Percentiles rank a stretch among this genome's conserved stretches.
phyloP scores from a whole-genome alignment of 2,888 invertebrate species.

The Empis livida region DNA sequence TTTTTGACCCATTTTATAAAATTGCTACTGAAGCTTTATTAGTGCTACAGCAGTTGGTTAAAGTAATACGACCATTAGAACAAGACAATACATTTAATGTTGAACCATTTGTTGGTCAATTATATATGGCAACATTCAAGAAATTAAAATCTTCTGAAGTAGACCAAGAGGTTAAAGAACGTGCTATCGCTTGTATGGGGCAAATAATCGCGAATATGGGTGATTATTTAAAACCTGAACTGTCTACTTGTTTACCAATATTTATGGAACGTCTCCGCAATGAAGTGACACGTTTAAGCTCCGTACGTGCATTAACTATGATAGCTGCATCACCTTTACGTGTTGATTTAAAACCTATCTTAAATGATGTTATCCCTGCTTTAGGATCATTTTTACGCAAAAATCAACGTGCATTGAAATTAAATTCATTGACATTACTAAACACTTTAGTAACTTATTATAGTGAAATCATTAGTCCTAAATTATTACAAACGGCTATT shows the following conservation, averaged over 20 bases:
- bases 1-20: constrained; percentile 95
- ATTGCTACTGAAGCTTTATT: constrained; percentile 92
- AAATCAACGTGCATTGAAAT: constrained; percentile 88
- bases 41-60: constrained; percentile 86
- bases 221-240: constrained; percentile 65
- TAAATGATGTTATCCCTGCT: constrained; percentile 81
- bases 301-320: constrained; percentile 90
- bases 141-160: constrained; percentile 89
- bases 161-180: constrained; percentile 98
- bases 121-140: constrained; percentile 74
- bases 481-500: constrained; percentile 58
- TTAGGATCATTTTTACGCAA: constrained; percentile 89
- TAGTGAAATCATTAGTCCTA: constrained; percentile 47
- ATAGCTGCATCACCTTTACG: constrained; percentile 82
- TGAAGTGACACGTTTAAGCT: constrained; percentile 92
- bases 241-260: constrained; percentile 79
- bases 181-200: constrained; percentile 94
- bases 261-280: constrained; percentile 90
- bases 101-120: constrained; percentile 60
- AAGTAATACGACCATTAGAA: constrained; percentile 68
- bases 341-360: constrained; percentile 68
- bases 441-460: constrained; percentile 87
- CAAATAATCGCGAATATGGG: constrained; percentile 88
- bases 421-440: constrained; percentile 77
- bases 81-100: constrained; percentile 52